Base-by-base conservation (phyloP, 2,113 vertebrate genomes). In the Cyrtonyx montezumae region DNA sequence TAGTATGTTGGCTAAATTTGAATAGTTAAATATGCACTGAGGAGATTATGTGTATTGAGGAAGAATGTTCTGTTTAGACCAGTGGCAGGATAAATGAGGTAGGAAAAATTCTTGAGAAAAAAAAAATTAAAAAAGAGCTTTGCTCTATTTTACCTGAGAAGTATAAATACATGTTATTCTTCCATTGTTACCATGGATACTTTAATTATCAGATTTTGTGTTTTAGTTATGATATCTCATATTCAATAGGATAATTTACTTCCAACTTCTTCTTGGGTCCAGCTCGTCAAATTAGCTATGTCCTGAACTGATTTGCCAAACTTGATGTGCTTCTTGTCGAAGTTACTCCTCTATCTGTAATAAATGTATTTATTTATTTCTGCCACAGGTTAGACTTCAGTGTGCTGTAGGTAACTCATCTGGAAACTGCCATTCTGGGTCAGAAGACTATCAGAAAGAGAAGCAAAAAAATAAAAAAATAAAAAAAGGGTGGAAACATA, bases 1-100 rank as follows among this genome's bases (percentile, higher is more conserved):
- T 83, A 94, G 91, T 93, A 92, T 95, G 94, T 97, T 96, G 93
- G 97, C 95, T 98, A 96, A 91, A 97, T 98, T 95, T 94, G 93
- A 96, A 79, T 77, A 96, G 94, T 68, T 82, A 95, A 97, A 90
- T 92, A 90, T 74, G 87, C 76, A 63, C 63, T 14, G 43, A 91
- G 93, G 73, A 77, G 43, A 92, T 89, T 96, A 85, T 91, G 84
- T 95, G 90, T 81, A 94, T 84, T 87, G 92, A 95, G 69, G 66
- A 53, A 77, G 89, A 91, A 84, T 48, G 18, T 53, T 91, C 67
- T 91, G 82, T 96, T 96, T 88, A 66, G 90, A 88, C 79, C 69
- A 85, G 79, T 94, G 91, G 95, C 78, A 93, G 91, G 63, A 67
- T 84, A 59, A n/a, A 77, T 92, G 69, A 83, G 32, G 46, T 19